Evolutionary conservation across 1,140 invertebrate genomes (phyloP), one percentile per base, ranked within the genome.

Genomic region (Caligus rogercresseyi): DNA sequence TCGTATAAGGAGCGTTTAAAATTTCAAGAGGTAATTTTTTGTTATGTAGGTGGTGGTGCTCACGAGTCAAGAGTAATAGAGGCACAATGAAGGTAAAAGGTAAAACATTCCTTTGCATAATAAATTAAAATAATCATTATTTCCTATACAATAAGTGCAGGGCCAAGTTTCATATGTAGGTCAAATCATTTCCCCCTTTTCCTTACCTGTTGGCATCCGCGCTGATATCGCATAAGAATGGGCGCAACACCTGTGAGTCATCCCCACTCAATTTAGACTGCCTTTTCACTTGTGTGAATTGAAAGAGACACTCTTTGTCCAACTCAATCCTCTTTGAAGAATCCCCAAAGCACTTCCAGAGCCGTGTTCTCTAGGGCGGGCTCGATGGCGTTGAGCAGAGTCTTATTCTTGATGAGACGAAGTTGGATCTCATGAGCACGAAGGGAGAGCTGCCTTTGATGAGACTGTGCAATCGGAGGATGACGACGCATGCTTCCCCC

Each of bases 331-430:
- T 70, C 19, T 79, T 71, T 65, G 16, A 85, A 72, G 64, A 82
- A 81, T 13, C 74, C 73, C n/a, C 81, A 70, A 2, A 82, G 70
- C 56, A 80, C 76, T 58, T 78, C 77, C 58, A 81, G 68, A 16
- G 75, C 77, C 63, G 77, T 74, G 66, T 77, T 78, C 31, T 73
- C 73, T 7, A 79, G 67, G 1, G 77, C 75, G 7, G 79, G 79
- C 71, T 93, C 88, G 53, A 92, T 76, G 23, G 87, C 82, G 66
- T 89, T 91, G 54, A 91, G 74, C 21, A 93, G 73, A 0, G 85
- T 86, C 72, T 90, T 89, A 73, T 93, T 94, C 73, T 91, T 89
- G 67, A 92, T 92, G 18, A 94, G 76, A 2, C 90, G 74, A 65
- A 87, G 83, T 72, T 94, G 88, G 54, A 80, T 76, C 68, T 87